A percentile compares a stretch with the other conserved stretches of the same genome.
These are phyloP conservation scores for Coelinius sp. DNA, from an alignment of 2,888 invertebrate genomes.

Conservation along the genomic window DNA sequence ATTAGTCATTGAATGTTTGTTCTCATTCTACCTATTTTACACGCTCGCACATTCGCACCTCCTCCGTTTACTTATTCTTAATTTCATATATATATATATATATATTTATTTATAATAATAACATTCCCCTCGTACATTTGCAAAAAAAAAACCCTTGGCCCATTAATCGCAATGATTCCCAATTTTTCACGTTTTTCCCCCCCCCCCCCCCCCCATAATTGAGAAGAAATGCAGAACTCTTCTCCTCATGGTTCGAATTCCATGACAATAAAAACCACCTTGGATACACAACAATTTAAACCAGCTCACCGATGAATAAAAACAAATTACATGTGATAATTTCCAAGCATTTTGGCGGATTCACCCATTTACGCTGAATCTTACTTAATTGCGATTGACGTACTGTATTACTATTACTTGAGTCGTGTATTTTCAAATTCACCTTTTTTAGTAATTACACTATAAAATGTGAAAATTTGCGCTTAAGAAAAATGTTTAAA, in stretches of 20 bases:
- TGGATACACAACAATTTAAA: neutral
- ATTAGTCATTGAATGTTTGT: neutral
- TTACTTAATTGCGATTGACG: conserved; percentile 50
- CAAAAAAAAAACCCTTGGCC: conserved; percentile 26
- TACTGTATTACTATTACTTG: conserved; percentile 29
- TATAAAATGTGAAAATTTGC: conserved; percentile 57
- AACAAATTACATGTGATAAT: conserved; percentile 23
- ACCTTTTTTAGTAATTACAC: conserved; percentile 38
- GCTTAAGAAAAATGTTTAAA: conserved; percentile 53
- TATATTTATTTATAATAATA: conserved; percentile 26
- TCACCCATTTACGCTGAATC: too few relatives aligned
- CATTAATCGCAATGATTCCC: conserved; percentile 5
- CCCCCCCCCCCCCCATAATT: neutral
- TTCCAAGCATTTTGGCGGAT: conserved; percentile 24
- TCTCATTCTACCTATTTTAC: conserved; percentile 6
- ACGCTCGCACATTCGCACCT: conserved; percentile 13
- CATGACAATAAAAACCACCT: neutral
- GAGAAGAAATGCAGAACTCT: neutral
- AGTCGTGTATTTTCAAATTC: conserved; percentile 11
- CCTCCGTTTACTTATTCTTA: conserved; percentile 1
- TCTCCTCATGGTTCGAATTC: neutral
- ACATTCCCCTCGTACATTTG: conserved; percentile 2
- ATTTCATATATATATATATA: conserved; percentile 21
- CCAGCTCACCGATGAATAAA: neutral
- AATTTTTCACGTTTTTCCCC: neutral